Conservation (phyloP, 92 coral and sea anemone genomes). For the Epizoanthus rinbou region DNA sequence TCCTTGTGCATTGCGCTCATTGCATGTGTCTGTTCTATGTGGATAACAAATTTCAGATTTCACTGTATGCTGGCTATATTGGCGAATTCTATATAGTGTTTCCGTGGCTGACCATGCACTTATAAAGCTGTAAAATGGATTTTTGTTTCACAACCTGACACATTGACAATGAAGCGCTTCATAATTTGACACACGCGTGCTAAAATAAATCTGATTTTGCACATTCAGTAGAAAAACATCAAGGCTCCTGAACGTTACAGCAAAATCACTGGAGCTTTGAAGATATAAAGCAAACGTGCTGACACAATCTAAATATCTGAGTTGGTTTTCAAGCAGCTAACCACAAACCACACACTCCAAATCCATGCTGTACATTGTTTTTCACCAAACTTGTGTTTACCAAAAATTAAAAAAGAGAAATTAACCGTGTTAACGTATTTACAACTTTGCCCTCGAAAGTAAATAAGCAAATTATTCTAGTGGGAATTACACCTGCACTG, state of each 20-base stretch:
- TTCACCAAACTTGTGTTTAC: not conserved
- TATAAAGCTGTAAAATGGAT: not conserved
- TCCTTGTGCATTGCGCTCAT: too few relatives aligned
- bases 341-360: constrained; percentile 2
- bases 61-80: too few relatives aligned
- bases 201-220: not conserved
- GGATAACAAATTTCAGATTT: too few relatives aligned
- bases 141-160: not conserved
- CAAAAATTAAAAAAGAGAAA: not conserved
- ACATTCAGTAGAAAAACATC: not conserved
- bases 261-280: not conserved
- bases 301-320: not conserved
- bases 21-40: too few relatives aligned
- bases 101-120: too few relatives aligned
- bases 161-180: not conserved
- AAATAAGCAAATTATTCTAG: not conserved
- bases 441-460: not conserved
- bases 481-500: too few relatives aligned
- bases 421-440: not conserved
- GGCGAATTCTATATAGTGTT: too few relatives aligned
- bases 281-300: not conserved
- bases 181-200: too few relatives aligned
- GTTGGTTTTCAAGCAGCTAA: not conserved
- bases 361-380: not conserved
- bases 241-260: not conserved